A percentile compares a stretch with the other conserved stretches of the same genome.
Evolutionary conservation across 2,113 vertebrate genomes (phyloP).

Genomic region (Triplophysa rosa): DNA sequence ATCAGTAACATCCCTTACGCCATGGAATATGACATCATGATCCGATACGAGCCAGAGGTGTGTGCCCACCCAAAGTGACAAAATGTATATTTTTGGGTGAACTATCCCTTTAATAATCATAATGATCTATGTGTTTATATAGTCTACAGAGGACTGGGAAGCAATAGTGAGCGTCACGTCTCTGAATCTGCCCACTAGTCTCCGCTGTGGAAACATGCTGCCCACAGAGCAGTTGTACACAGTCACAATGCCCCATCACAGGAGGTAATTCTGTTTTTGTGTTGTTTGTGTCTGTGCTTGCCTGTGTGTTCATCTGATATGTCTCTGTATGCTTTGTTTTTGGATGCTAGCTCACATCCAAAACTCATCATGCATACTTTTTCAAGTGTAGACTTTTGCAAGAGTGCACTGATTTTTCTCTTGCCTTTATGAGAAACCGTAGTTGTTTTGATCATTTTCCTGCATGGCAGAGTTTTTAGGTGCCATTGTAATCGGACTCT

Average conservation of each 20-base stretch:
- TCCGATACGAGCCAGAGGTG: constrained; percentile 85
- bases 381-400: not conserved
- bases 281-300: constrained; percentile 18
- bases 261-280: constrained; percentile 68
- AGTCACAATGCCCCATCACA: constrained; percentile 73
- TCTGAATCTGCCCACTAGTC: constrained; percentile 75
- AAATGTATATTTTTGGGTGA: too few species aligned
- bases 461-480: constrained; percentile 7
- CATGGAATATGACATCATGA: constrained; percentile 86
- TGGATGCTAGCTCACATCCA: not conserved
- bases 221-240: constrained; percentile 84
- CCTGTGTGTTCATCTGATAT: not conserved
- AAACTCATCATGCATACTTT: not conserved
- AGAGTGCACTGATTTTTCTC: not conserved
- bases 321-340: constrained; percentile 6
- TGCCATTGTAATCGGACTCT: constrained; percentile 42
- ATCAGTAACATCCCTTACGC: constrained; percentile 77
- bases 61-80: not conserved
- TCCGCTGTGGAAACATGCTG: constrained; percentile 82
- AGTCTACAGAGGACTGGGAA: constrained; percentile 89
- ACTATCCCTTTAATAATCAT: not conserved
- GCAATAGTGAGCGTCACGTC: constrained; percentile 80
- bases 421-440: not conserved
- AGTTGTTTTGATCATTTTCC: constrained; percentile 25
- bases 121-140: not conserved